Evolutionary conservation across 2,113 vertebrate species (phyloP).

Genomic region (Triplophysa siluroides): DNA sequence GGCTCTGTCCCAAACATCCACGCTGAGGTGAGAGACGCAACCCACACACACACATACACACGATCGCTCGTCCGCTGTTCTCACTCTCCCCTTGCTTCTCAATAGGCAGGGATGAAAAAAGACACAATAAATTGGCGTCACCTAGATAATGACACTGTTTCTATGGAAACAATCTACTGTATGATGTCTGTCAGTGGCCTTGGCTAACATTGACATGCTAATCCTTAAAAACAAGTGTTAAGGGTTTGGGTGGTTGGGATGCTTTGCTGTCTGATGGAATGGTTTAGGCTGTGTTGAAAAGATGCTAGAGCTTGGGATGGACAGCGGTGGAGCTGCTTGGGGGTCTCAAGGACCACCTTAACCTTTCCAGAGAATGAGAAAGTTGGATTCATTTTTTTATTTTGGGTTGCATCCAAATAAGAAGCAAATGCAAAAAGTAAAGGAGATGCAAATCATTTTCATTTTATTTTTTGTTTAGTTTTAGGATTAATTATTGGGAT

Average conservation of each 20-base stretch:
- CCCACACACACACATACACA: background rate
- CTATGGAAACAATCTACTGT: slow-evolving; percentile 27
- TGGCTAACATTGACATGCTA: background rate
- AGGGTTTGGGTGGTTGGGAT: no score
- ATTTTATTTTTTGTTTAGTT: no score
- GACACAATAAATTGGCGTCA: slow-evolving; percentile 10
- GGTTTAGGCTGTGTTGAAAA: no score
- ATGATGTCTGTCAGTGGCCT: background rate
- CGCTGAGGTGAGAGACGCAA: slow-evolving; percentile 71
- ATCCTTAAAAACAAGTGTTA: background rate
- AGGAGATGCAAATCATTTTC: no score
- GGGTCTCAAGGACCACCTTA: background rate
- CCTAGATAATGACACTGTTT: slow-evolving; percentile 24
- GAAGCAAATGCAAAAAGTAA: no score
- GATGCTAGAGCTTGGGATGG: background rate
- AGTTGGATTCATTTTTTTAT: background rate
- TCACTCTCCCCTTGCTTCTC: background rate
- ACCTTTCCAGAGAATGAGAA: slow-evolving; percentile 1
- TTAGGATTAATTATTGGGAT: no score
- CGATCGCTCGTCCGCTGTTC: background rate
- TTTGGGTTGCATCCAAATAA: no score
- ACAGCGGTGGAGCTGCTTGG: background rate
- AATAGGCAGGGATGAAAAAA: background rate
- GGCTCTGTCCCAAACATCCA: slow-evolving; percentile 86
- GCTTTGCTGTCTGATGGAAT: no score